Evolutionary conservation across 2,113 vertebrate genomes (phyloP).

Genomic region (Athene cunicularia): DNA sequence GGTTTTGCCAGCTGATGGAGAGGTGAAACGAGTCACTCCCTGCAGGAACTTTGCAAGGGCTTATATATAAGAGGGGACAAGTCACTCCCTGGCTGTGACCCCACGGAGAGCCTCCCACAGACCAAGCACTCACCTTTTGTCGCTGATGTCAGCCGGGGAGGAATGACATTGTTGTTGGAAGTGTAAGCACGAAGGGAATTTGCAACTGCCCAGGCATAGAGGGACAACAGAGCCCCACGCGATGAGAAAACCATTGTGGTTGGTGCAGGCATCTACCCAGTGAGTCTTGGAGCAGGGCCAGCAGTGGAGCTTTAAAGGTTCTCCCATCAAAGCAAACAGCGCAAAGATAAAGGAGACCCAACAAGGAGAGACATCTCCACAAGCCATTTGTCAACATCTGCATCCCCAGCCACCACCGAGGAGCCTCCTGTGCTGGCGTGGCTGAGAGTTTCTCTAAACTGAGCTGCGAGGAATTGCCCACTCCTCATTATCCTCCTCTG

Average conservation of each 20-base stretch:
- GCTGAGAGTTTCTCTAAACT: not conserved
- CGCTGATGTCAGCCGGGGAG: accelerated
- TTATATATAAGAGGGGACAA: not conserved
- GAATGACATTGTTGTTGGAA: accelerated
- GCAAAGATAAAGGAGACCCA: too few relatives aligned
- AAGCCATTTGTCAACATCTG: not conserved
- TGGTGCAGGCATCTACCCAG: accelerated
- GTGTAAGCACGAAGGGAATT: accelerated
- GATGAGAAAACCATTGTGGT: accelerated
- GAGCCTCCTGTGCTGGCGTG: not conserved
- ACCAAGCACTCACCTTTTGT: accelerated
- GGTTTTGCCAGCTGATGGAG: not conserved
- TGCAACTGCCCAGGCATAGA: too few relatives aligned
- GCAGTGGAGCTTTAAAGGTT: not conserved
- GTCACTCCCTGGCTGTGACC: not conserved
- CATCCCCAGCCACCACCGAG: not conserved
- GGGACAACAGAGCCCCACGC: accelerated
- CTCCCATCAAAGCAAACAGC: accelerated
- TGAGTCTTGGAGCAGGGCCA: accelerated
- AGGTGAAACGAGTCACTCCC: not conserved
- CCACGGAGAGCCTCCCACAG: accelerated
- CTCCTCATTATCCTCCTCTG: not conserved
- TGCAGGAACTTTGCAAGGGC: not conserved
- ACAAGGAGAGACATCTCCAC: not conserved
- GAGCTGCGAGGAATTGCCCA: not conserved